Evolutionary conservation across 2,797 vertebrate genomes (phyloP).

Genomic region (Aldrovandia affinis): DNA sequence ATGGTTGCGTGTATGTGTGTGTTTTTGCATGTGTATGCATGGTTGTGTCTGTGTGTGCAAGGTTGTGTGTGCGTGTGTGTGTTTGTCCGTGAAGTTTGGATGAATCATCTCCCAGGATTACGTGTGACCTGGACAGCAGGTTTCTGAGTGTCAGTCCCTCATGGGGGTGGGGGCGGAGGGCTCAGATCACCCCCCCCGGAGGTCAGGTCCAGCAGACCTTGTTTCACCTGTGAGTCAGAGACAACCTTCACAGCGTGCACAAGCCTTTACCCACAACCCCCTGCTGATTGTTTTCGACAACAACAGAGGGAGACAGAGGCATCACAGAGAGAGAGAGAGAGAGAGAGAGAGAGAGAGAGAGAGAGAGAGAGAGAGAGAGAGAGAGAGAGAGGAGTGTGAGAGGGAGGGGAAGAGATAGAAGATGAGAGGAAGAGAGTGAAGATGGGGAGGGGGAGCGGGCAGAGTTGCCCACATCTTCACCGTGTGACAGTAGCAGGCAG

Average conservation of each 20-base stretch:
- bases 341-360: conserved; percentile 35
- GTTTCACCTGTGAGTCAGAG: conserved; percentile 61
- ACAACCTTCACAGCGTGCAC: conserved; percentile 63
- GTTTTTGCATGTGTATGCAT: neutral
- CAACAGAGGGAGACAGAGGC: conserved; percentile 72
- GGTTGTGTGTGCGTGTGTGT: neutral
- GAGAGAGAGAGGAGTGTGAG: conserved; percentile 49
- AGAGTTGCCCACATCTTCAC: neutral
- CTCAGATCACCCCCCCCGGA: conserved; percentile 33
- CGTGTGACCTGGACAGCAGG: conserved; percentile 38
- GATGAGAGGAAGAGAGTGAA: neutral
- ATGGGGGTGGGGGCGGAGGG: conserved; percentile 28
- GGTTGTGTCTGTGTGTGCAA: neutral
- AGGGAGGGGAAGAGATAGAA: neutral
- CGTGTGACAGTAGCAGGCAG: conserved; percentile 11
- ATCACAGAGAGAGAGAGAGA: conserved; percentile 59
- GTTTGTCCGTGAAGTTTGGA: neutral
- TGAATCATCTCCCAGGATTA: conserved; percentile 40
- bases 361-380: conserved; percentile 26
- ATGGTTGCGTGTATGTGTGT: neutral
- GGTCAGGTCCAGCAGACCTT: conserved; percentile 38
- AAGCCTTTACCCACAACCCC: conserved; percentile 71
- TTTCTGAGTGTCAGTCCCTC: conserved; percentile 23
- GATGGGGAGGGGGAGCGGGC: neutral
- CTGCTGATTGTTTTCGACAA: conserved; percentile 76